phyloP scores from a whole-genome alignment of 2,113 vertebrate genomes.

The Pelecanus crispus region DNA sequence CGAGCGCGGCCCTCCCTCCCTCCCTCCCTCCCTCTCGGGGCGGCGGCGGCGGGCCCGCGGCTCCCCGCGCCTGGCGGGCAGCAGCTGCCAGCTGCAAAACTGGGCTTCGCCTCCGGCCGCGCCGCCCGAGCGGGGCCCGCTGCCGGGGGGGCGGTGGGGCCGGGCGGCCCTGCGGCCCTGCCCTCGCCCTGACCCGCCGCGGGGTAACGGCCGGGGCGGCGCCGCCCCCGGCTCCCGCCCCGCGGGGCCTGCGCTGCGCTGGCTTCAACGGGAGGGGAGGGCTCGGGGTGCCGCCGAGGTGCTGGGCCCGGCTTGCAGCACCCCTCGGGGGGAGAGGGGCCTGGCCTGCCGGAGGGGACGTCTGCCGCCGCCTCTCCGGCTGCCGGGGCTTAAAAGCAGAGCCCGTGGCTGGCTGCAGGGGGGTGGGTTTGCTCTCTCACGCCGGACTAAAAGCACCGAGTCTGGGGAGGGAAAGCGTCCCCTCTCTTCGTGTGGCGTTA shows the following conservation, averaged over 20 bases:
- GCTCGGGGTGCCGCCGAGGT: too few relatives aligned
- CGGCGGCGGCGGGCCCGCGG: too few relatives aligned
- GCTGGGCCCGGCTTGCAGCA: background rate
- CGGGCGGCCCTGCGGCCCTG: background rate
- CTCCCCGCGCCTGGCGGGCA: too few relatives aligned
- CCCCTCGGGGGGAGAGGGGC: too few relatives aligned
- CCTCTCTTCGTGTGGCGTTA: background rate
- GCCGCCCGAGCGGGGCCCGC: background rate
- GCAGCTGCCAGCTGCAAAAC: accelerated
- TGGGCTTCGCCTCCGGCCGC: accelerated
- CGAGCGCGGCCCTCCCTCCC: background rate
- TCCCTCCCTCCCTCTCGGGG: too few relatives aligned
- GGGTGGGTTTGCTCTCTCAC: accelerated
- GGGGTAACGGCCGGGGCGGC: background rate
- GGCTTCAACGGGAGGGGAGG: background rate
- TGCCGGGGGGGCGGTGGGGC: background rate
- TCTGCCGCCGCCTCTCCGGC: too few relatives aligned
- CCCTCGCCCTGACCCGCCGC: too few relatives aligned
- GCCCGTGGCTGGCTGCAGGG: accelerated
- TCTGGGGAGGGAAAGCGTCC: background rate
- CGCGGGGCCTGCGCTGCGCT: background rate
- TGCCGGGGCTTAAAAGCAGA: too few relatives aligned
- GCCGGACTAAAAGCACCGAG: too few relatives aligned
- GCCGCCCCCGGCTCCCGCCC: too few relatives aligned
- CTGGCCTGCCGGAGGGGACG: too few relatives aligned